These are phyloP conservation scores for Leptonema lineaticorne DNA, from an alignment of 1,140 invertebrate genomes.

Conservation along the genomic window DNA sequence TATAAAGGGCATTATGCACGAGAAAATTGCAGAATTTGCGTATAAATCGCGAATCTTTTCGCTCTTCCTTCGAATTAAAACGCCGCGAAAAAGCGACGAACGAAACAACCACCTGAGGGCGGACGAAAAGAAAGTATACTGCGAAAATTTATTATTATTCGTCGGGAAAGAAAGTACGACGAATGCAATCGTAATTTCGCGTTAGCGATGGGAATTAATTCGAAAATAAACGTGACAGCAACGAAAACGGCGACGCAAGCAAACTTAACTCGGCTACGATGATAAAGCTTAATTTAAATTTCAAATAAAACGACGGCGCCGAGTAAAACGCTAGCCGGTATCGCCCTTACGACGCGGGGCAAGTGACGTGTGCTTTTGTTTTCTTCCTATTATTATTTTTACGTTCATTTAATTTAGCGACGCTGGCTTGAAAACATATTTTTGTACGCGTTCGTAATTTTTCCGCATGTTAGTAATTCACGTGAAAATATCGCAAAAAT, in stretches of 20 bases:
- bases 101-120: not conserved
- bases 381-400: too few species aligned
- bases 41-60: not conserved
- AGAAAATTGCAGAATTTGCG: not conserved
- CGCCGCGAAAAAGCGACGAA: too few species aligned
- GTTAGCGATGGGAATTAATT: not conserved
- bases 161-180: not conserved
- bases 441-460: too few species aligned
- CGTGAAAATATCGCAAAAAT: too few species aligned
- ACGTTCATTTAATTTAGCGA: too few species aligned
- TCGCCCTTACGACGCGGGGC: too few species aligned
- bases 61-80: not conserved
- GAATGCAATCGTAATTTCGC: conserved; percentile 2
- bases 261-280: not conserved
- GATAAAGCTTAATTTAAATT: conserved; percentile 7
- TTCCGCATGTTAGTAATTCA: too few species aligned
- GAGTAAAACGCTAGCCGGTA: too few species aligned
- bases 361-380: too few species aligned
- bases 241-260: not conserved
- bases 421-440: too few species aligned
- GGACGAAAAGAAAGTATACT: not conserved
- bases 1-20: not conserved
- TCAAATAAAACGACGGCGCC: not conserved
- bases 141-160: not conserved
- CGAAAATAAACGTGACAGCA: not conserved